phyloP scores from a whole-genome alignment of 1,140 invertebrate genomes.

The Brachionus manjavacas region DNA sequence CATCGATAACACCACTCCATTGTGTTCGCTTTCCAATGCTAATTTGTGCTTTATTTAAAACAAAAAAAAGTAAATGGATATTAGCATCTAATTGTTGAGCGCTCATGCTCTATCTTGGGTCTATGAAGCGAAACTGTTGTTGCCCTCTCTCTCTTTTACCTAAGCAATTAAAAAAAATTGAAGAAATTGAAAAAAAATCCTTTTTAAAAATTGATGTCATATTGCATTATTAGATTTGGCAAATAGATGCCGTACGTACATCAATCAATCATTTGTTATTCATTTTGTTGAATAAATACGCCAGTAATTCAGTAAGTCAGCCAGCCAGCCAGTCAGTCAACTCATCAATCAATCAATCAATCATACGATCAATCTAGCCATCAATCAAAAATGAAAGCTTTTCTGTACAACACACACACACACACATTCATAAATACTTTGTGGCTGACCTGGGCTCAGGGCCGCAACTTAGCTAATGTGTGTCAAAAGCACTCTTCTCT shows the following conservation, averaged over 20 bases:
- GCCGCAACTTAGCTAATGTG: not conserved
- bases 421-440: not conserved
- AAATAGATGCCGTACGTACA: not conserved
- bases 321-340: conserved; percentile 14
- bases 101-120: not conserved
- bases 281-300: conserved; percentile 9
- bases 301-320: conserved; percentile 28
- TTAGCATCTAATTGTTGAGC: not conserved
- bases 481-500: not conserved
- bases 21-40: not conserved
- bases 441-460: not conserved
- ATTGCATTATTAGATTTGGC: not conserved
- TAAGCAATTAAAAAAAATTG: not conserved
- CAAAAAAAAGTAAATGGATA: not conserved
- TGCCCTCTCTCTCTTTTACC: not conserved
- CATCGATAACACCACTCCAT: not conserved
- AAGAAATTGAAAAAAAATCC: not conserved
- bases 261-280: conserved; percentile 37
- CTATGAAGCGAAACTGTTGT: not conserved
- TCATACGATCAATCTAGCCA: conserved; percentile 30
- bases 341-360: conserved; percentile 33
- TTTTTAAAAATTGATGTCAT: not conserved
- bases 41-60: not conserved
- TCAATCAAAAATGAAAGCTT: conserved; percentile 35
- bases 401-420: not conserved